Evolutionary conservation across 2,113 vertebrate genomes (phyloP), one percentile per base, ranked within the genome.

Genomic region (Cyprinus carpio): DNA sequence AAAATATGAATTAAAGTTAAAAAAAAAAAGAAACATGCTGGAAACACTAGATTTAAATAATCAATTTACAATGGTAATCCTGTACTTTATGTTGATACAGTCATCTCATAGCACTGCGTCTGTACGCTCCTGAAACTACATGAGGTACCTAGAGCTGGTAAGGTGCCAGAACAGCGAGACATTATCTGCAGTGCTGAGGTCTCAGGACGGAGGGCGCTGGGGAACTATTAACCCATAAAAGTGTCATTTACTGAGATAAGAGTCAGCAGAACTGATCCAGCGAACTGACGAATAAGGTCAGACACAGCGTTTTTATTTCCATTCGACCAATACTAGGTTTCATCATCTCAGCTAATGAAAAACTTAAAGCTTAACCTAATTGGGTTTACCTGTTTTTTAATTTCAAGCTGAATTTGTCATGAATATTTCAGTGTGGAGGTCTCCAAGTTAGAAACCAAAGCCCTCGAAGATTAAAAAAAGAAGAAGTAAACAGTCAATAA

Each of bases 141-240:
- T 23, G 2, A 80, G 34, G 2, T 10, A 64, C 78, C 58, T 27
- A 80, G 25, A 81, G 40, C 84, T 87, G 84, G 84, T 86, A 51
- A 76, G 78, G 85, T 86, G 86, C 88, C 89, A 87, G 84, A 90
- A 65, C 88, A 87, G 72, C 0, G 25, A 76, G 46, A 82, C 84
- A 77, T 90, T 92, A 94, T 94, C 94, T 95, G 95, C 94, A 95
- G 92, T 94, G 93, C 93, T 91, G 90, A 92, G 91, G 91, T 91
- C 89, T 90, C 90, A 84, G 92, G 90, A 94, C 29, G 18, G 85
- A 91, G 91, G 75, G 87, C 31, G 84, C 92, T 88, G 84, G 93
- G 93, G 93, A 90, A 92, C 91, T 92, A 93, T 95, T 94, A 86
- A 88, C 89, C 92, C 91, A 93, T 95, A 94, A 95, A 95, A 94